phyloP scores from a whole-genome alignment of 37 sponge, comb jelly and placozoan species.

The Amphimedon queenslandica region DNA sequence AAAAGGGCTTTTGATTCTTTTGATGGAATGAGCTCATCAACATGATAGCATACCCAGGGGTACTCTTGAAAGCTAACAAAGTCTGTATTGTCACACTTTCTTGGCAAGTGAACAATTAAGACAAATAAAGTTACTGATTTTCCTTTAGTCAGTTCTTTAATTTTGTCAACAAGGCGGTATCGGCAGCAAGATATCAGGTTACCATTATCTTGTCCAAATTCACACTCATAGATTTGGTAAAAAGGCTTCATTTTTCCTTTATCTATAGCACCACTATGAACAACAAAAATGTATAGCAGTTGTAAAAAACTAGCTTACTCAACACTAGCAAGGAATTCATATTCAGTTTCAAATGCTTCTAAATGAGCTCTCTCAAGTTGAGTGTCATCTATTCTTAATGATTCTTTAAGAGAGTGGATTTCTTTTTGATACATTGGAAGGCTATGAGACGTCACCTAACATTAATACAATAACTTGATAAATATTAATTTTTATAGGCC shows the following conservation, averaged over 20 bases:
- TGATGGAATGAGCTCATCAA: conserved; percentile 58
- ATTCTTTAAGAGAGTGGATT: not conserved
- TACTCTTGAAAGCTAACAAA: conserved; percentile 74
- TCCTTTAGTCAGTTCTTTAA: not conserved
- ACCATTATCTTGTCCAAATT: not conserved
- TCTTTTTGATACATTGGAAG: not conserved
- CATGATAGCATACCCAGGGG: conserved; percentile 60
- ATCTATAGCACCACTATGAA: not conserved
- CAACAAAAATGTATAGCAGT: not conserved
- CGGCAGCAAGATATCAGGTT: conserved; percentile 2
- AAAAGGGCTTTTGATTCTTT: not conserved
- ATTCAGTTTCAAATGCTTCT: not conserved
- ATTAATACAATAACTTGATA: too few species aligned
- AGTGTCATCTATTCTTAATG: not conserved
- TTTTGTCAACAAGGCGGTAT: not conserved
- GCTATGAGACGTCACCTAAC: not conserved
- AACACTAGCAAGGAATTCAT: not conserved
- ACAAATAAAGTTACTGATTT: conserved; percentile 41
- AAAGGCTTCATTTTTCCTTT: not conserved
- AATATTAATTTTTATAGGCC: too few species aligned
- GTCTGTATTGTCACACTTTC: conserved; percentile 5
- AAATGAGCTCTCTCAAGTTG: not conserved
- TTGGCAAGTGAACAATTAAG: conserved; percentile 54
- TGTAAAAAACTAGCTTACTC: not conserved
- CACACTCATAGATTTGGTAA: not conserved